A percentile compares a stretch with the other conserved stretches of the same genome.
Evolutionary conservation across 2,888 invertebrate species (phyloP).

Genomic region (Temnothorax unifasciatus): DNA sequence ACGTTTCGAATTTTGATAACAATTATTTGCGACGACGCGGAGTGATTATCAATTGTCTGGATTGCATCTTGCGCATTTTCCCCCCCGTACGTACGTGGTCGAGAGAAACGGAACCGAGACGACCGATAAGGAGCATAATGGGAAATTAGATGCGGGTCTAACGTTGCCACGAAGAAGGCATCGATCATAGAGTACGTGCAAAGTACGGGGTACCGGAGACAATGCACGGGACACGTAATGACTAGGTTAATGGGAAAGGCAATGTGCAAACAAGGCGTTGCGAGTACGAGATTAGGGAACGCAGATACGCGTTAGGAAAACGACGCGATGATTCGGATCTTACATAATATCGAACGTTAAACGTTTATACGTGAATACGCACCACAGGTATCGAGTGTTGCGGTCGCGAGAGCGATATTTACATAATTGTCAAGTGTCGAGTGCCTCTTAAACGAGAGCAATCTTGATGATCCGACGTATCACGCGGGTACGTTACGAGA

Average conservation of each 20-base stretch:
- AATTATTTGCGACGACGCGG: constrained; percentile 56
- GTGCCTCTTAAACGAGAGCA: neutral
- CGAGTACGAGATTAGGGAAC: constrained; percentile 66
- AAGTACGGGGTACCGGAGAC: constrained; percentile 74
- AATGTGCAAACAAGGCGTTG: constrained; percentile 75
- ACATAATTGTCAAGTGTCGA: constrained; percentile 12
- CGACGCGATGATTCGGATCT: constrained; percentile 49
- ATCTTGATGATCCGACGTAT: neutral
- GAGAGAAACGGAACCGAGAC: constrained; percentile 52
- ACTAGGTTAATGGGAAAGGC: constrained; percentile 77
- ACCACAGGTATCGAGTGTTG: neutral
- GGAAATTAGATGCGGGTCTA: constrained; percentile 72
- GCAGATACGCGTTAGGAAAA: constrained; percentile 60
- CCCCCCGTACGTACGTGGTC: constrained; percentile 19
- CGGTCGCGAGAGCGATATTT: neutral
- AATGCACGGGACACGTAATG: constrained; percentile 74
- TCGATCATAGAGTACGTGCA: constrained; percentile 75
- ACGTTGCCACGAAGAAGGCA: constrained; percentile 63
- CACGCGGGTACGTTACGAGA: neutral
- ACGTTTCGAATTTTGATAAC: constrained; percentile 32
- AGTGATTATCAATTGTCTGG: constrained; percentile 61
- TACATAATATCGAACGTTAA: constrained; percentile 56
- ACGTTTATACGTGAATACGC: constrained; percentile 4
- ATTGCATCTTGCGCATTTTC: constrained; percentile 48
- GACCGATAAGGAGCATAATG: constrained; percentile 74